Base-by-base conservation (phyloP, 2,797 vertebrate species). In the Vultur gryphus region DNA sequence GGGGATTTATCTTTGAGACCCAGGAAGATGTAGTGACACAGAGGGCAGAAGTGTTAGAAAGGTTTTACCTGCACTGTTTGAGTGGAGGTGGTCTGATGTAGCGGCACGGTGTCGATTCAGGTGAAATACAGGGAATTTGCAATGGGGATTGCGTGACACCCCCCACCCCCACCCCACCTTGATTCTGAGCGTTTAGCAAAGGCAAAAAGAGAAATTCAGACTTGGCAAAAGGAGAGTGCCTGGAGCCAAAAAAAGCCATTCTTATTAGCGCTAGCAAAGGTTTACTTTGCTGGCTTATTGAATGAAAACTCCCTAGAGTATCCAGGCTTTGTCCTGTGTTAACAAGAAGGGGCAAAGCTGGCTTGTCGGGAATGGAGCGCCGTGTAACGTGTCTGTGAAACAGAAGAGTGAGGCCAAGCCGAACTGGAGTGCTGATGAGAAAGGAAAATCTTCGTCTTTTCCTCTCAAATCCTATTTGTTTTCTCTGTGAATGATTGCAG, bases 1-100 rank as follows among this genome's bases (percentile, higher is more conserved):
- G 94, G 96, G 95, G 96, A 98, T 98, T 97, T 97, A 88, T 94
- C 92, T 72, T 87, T 71, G 96, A 90, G 87, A 86, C 75, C 17
- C 17, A 57, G 88, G 93, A 96, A 61, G 66, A 96, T 93, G 92
- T 55, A 65, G 43, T 92, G 78, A 79, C 65, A 77, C 49, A 62
- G 92, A 96, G 90, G 61, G 41, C 76, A 78, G 21, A 66, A 67
- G 43, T 44, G 58, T 66, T 73, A 11, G 59, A 57, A 89, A 43
- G 71, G 69, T 81, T 79, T 95, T 73, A 54, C 67, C 76, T 66
- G 84, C 39, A 5, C 57, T 67, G 62, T 39, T 75, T 51, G 61
- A 90, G 61, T 62, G 16, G n/a, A 87, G 83, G 71, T 64, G 78
- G 21, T 73, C 75, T 67, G 57, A 37, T 35, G 76, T 16, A 51